Evolutionary conservation across 2,113 vertebrate genomes (phyloP).

Genomic region (Terrapene triunguis): DNA sequence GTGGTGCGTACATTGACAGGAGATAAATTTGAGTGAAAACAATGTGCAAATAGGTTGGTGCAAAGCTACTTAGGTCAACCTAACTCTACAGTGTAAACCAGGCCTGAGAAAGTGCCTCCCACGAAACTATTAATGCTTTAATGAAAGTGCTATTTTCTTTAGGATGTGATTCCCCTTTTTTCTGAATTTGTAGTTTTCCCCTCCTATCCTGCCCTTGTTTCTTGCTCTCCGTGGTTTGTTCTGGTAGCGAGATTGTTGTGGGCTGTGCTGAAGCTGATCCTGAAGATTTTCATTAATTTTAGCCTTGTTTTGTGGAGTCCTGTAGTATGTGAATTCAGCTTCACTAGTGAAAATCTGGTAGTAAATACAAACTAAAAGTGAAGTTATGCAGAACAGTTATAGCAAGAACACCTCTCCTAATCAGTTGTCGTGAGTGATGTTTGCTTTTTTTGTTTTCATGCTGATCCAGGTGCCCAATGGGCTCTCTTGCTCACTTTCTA

Average conservation of each 20-base stretch:
- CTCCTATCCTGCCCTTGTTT: not conserved
- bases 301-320: not conserved
- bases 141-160: not conserved
- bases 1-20: not conserved
- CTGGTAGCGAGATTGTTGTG: not conserved
- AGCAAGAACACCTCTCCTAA: too few relatives aligned
- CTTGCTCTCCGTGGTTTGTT: not conserved
- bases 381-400: too few relatives aligned
- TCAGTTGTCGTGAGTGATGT: too few relatives aligned
- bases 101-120: not conserved
- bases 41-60: not conserved
- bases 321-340: not conserved
- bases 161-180: not conserved
- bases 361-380: too few relatives aligned
- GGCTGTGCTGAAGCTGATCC: not conserved
- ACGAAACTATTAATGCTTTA: not conserved
- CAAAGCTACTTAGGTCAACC: too few relatives aligned
- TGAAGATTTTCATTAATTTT: not conserved
- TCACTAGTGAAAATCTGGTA: not conserved
- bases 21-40: not conserved
- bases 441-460: too few relatives aligned
- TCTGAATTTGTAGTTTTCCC: not conserved
- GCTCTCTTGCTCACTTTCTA: too few relatives aligned
- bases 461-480: too few relatives aligned
- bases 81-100: too few relatives aligned